Evolutionary conservation across 2,797 vertebrate genomes (phyloP).

Genomic region (Cyclopterus lumpus): DNA sequence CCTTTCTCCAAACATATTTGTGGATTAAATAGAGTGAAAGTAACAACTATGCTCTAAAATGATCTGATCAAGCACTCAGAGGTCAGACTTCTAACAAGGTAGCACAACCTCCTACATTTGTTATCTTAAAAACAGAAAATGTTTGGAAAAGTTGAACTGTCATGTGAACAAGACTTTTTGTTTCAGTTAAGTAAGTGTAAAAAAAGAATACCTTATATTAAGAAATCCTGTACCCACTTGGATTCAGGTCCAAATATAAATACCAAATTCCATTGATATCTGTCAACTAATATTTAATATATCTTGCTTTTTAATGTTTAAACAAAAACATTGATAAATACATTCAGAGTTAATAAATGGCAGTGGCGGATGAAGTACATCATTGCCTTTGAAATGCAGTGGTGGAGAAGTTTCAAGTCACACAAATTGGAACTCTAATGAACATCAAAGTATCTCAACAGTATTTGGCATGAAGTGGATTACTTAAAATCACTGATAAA

Average conservation of each 20-base stretch:
- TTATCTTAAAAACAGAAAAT: background rate
- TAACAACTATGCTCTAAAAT: background rate
- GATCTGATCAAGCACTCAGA: background rate
- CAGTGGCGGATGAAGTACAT: background rate
- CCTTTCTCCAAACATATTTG: background rate
- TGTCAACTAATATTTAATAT: background rate
- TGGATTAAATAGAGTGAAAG: constrained; percentile 11
- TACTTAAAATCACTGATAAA: background rate
- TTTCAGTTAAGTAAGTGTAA: background rate
- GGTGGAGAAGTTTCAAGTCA: background rate
- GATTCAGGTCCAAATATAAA: background rate
- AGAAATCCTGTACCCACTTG: background rate
- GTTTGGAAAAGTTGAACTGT: background rate
- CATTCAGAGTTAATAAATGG: background rate
- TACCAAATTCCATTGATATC: background rate
- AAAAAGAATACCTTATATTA: background rate
- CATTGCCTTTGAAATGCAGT: background rate
- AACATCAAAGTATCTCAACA: background rate
- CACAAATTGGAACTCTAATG: background rate
- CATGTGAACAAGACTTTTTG: background rate
- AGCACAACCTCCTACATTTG: background rate
- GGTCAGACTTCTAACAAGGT: background rate
- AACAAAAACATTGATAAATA: background rate
- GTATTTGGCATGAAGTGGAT: background rate
- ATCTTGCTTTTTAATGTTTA: background rate